Conservation (phyloP, 1,140 invertebrate genomes). For the Fopius arisanus region DNA sequence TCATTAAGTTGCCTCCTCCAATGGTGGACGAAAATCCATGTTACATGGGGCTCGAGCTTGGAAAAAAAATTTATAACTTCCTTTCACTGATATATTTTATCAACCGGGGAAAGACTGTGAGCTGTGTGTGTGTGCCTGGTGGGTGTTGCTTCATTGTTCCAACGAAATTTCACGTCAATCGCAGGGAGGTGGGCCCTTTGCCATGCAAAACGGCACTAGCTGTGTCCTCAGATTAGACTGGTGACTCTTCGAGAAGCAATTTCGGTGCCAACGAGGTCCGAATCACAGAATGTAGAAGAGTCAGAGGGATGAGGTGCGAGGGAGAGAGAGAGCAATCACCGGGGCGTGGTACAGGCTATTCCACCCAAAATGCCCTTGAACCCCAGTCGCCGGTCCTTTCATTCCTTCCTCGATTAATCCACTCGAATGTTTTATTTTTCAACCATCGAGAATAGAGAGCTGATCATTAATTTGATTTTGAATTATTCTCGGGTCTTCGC, state of each 20-base stretch:
- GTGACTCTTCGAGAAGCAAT: constrained; percentile 39
- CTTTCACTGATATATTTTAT: not conserved
- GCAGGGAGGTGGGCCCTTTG: constrained; percentile 32
- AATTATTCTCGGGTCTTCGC: not conserved
- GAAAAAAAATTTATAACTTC: not conserved
- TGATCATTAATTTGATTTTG: not conserved
- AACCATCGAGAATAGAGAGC: not conserved
- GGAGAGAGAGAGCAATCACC: constrained; percentile 35
- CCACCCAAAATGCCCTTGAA: constrained; percentile 20
- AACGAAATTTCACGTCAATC: constrained; percentile 23
- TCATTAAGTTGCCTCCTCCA: not conserved
- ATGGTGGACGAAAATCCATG: not conserved
- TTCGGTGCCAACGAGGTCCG: constrained; percentile 31
- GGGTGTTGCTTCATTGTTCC: not conserved
- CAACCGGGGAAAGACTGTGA: not conserved
- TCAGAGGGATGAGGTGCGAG: not conserved
- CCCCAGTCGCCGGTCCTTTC: constrained; percentile 23
- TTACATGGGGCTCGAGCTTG: not conserved
- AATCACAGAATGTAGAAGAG: constrained; percentile 35
- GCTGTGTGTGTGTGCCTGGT: not conserved
- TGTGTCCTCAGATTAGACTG: constrained; percentile 37
- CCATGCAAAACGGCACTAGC: constrained; percentile 36
- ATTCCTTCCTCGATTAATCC: constrained; percentile 36
- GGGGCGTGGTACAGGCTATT: constrained; percentile 35
- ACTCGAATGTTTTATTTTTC: constrained; percentile 18